phyloP scores from a whole-genome alignment of 2,797 vertebrate genomes.

The Syngnathus acus region DNA sequence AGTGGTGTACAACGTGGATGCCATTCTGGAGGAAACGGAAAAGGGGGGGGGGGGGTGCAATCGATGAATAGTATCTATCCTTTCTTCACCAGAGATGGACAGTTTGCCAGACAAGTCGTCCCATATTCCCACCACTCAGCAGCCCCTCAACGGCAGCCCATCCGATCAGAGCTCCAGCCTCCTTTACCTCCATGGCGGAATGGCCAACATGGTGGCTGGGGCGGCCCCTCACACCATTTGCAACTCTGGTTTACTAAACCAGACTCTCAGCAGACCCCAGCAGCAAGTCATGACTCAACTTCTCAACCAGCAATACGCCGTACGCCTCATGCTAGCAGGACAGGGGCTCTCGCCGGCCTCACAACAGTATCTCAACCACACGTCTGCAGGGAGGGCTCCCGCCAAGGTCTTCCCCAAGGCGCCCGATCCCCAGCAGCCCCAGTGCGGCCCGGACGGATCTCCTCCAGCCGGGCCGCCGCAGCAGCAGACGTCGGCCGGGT shows the following conservation, averaged over 20 bases:
- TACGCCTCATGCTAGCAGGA: conserved; percentile 94
- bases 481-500: conserved; percentile 32
- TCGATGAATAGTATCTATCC: too few relatives aligned
- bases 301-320: conserved; percentile 97
- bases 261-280: conserved; percentile 91
- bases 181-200: conserved; percentile 79
- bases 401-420: conserved; percentile 80
- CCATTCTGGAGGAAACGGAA: too few relatives aligned
- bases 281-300: conserved; percentile 97
- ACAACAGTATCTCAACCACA: conserved; percentile 97
- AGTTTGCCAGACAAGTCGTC: conserved; percentile 83
- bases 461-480: conserved; percentile 68
- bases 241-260: conserved; percentile 79
- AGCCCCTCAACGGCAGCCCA: conserved; percentile 82
- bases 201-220: conserved; percentile 70
- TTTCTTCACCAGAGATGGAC: conserved; percentile 75
- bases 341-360: conserved; percentile 79
- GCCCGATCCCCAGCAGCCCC: conserved; percentile 76
- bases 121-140: conserved; percentile 59
- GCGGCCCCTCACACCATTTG: neutral
- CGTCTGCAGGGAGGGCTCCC: conserved; percentile 79
- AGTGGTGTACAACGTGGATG: too few relatives aligned
- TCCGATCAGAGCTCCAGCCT: conserved; percentile 82
- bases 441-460: conserved; percentile 64
- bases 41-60: too few relatives aligned